A percentile compares a stretch with the other conserved stretches of the same genome.
These are phyloP conservation scores for Nomada hirtipes DNA, from an alignment of 2,888 invertebrate genomes.

Conservation along the genomic window DNA sequence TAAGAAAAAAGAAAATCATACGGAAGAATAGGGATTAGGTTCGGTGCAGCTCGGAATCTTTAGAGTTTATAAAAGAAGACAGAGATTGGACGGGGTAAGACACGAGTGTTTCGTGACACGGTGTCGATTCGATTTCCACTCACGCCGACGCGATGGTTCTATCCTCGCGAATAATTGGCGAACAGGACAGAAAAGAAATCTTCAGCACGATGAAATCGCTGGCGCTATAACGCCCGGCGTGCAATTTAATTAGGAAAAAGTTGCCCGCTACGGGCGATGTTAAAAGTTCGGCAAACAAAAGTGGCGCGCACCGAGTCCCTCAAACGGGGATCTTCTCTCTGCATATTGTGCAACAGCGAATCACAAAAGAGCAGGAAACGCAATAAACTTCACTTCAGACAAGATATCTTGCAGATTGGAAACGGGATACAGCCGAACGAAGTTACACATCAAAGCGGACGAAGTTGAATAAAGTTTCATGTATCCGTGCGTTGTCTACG, in stretches of 20 bases:
- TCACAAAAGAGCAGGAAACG: slow-evolving; percentile 35
- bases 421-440: slow-evolving; percentile 23
- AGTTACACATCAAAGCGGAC: slow-evolving; percentile 30
- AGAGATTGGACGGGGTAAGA: too few species aligned
- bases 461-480: slow-evolving; percentile 35
- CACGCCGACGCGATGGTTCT: background rate
- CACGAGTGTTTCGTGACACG: too few species aligned
- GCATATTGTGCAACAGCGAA: slow-evolving; percentile 19
- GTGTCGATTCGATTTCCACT: too few species aligned
- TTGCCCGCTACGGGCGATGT: background rate
- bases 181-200: background rate
- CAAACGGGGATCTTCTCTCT: slow-evolving; percentile 6
- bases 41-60: background rate
- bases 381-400: slow-evolving; percentile 43
- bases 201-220: too few species aligned
- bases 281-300: background rate
- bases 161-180: background rate
- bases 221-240: background rate
- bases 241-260: slow-evolving; percentile 4
- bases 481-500: slow-evolving; percentile 7
- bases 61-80: background rate
- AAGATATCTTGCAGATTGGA: slow-evolving; percentile 8
- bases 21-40: background rate
- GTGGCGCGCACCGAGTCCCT: background rate
- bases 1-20: background rate